Base-by-base conservation (phyloP, 1,140 invertebrate species). In the Lasioglossum albipes region DNA sequence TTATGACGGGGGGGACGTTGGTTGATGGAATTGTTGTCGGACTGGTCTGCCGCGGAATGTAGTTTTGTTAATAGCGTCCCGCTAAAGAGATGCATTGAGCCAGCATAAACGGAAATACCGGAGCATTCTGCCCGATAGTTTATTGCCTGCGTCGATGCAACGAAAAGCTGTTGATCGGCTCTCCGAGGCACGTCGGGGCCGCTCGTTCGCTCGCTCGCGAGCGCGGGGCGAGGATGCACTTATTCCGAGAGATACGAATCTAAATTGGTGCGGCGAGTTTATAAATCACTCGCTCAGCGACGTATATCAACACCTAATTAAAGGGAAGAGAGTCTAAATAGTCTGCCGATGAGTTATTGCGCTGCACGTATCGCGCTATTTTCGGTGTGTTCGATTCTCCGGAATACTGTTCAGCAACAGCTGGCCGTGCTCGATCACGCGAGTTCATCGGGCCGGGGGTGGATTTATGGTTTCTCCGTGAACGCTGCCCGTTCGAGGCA, bases 241-340 rank as follows among this genome's bases (percentile, higher is more conserved):
- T 69, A n/a, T 16, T 45, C 12, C n/a, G n/a, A n/a, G n/a, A n/a
- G 22, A 27, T 45, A 27, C 18, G 16, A 5, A 41, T 36, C 6
- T n/a, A 42, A 52, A 59, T 20, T 20, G 13, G 22, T 36, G 54
- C 13, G 27, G 13, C 0, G 62, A 9, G 12, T 36, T 5, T 27
- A 27, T 62, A 61, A 67, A 75, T 75, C 71, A 42, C n/a, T 13
- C 54, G 57, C 31, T 65, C 36, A 22, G 27, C 18, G 64, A 41
- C 64, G 20, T 67, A 22, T 61, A 67, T 80, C 71, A 80, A 68
- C 72, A 61, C 45, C 20, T 67, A 68, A 75, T 80, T 75, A 67
- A 80, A 65, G 54, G 36, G 22, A 36, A n/a, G 52, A 4, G n/a
- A 16, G 13, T 49, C 12, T 31, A 59, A 77, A 49, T 42, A 49